Percentiles rank a stretch among this genome's conserved stretches.
Evolutionary conservation across 1,140 invertebrate species (phyloP).

Genomic region (Idris sp.): DNA sequence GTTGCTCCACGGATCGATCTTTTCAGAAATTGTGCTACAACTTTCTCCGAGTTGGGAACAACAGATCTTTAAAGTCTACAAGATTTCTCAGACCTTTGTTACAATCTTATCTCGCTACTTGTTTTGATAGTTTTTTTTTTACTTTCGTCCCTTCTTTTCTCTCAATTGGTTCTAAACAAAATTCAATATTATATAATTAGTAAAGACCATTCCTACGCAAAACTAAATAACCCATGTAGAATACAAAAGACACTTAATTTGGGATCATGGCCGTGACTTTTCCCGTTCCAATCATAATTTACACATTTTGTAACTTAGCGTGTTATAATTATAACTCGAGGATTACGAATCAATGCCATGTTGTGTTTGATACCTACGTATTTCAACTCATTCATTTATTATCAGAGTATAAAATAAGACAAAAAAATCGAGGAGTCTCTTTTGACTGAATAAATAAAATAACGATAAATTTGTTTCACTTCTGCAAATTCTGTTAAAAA

Average conservation of each 20-base stretch:
- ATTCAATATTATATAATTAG: neutral
- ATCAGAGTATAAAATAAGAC: too few relatives aligned
- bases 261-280: conserved; percentile 2
- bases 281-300: neutral
- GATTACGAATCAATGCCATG: neutral
- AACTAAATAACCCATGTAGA: conserved; percentile 2
- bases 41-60: conserved; percentile 21
- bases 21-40: conserved; percentile 41
- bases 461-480: too few relatives aligned
- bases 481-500: too few relatives aligned
- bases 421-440: too few relatives aligned
- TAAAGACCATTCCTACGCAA: neutral
- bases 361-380: too few relatives aligned
- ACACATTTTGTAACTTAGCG: neutral
- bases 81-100: conserved; percentile 16
- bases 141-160: neutral
- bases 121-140: neutral
- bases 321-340: neutral
- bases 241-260: neutral
- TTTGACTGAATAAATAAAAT: too few relatives aligned
- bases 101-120: conserved; percentile 13
- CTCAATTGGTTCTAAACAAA: neutral
- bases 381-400: too few relatives aligned
- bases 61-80: too few relatives aligned
- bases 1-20: conserved; percentile 37